Evolutionary conservation across 2,888 invertebrate genomes (phyloP).

Genomic region (Leistus spinibarbis): DNA sequence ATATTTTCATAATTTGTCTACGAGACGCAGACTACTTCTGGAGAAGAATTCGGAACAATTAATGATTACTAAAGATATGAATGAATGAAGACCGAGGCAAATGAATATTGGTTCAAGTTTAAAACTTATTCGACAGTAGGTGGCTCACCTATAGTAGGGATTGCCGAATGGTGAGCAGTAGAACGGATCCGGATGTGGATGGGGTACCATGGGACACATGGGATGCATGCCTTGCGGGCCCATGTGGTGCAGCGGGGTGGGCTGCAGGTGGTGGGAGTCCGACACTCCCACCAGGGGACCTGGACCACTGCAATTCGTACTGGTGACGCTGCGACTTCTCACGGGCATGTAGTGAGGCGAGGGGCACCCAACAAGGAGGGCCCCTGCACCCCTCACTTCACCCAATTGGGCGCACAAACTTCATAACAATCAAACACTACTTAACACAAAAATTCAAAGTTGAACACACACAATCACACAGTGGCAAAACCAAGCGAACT

Average conservation of each 20-base stretch:
- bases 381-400: conserved; percentile 11
- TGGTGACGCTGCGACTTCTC: conserved; percentile 41
- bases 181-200: conserved; percentile 53
- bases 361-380: background rate
- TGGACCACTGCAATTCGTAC: conserved; percentile 44
- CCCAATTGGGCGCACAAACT: background rate
- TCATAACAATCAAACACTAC: background rate
- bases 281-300: conserved; percentile 47
- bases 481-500: background rate
- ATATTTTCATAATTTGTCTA: no score
- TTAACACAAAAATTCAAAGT: background rate
- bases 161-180: conserved; percentile 65
- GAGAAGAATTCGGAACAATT: no score
- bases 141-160: conserved; percentile 63
- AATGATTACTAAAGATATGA: no score
- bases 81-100: no score
- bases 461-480: background rate
- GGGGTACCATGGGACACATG: conserved; percentile 51
- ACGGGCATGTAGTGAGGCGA: conserved; percentile 42
- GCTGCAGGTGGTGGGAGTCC: conserved; percentile 51
- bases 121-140: background rate
- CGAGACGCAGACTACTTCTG: no score
- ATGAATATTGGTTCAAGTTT: no score
- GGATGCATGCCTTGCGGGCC: conserved; percentile 56
- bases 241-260: conserved; percentile 53